Conservation (phyloP, 2,113 vertebrate species). For the Myotis yumanensis region DNA sequence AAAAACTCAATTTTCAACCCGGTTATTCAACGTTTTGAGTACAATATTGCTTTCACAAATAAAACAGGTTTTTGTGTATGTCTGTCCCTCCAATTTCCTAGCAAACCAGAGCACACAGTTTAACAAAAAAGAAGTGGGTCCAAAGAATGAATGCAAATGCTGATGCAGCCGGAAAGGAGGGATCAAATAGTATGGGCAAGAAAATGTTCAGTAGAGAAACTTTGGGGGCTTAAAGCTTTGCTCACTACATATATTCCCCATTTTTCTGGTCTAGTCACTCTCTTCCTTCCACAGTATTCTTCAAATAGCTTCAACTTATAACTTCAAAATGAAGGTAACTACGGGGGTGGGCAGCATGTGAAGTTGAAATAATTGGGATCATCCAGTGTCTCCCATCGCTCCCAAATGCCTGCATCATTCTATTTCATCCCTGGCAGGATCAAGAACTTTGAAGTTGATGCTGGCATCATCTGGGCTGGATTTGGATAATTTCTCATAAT, state of each 20-base stretch:
- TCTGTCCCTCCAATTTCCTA: not conserved
- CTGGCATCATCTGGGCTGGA: not conserved
- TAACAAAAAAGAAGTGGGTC: not conserved
- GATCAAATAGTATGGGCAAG: not conserved
- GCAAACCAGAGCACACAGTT: not conserved
- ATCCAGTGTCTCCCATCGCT: not conserved
- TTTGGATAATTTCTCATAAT: constrained; percentile 5
- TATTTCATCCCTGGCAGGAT: not conserved
- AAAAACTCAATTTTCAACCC: not conserved
- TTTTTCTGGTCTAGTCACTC: not conserved
- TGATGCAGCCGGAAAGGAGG: not conserved
- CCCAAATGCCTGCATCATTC: not conserved
- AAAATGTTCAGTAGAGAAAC: not conserved
- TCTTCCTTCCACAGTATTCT: not conserved
- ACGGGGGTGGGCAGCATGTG: not conserved
- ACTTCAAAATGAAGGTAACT: constrained; percentile 5
- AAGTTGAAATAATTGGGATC: not conserved
- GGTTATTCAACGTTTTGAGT: not conserved
- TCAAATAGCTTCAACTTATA: not conserved
- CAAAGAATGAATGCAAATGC: not conserved
- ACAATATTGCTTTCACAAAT: constrained; percentile 10
- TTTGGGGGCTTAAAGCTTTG: not conserved
- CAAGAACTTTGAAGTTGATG: not conserved
- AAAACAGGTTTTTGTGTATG: not conserved
- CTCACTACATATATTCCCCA: not conserved